A percentile compares a stretch with the other conserved stretches of the same genome.
Conservation (phyloP, 2,113 vertebrate species). For the Mandrillus leucophaeus region DNA sequence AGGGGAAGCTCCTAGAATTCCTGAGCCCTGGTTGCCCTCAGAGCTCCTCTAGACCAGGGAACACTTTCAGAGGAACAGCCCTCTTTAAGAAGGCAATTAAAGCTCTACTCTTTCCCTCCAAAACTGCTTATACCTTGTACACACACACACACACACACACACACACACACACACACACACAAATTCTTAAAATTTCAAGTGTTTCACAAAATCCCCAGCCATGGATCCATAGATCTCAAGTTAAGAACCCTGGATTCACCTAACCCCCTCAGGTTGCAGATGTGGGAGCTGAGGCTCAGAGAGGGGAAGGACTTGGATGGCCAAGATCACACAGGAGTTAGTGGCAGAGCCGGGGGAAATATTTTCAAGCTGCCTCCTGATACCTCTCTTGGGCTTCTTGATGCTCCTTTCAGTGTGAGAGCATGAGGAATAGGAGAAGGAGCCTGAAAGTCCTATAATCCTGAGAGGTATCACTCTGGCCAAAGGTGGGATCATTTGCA, state of each 20-base stretch:
- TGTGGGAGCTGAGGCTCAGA: neutral
- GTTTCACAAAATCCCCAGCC: neutral
- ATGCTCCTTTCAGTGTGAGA: neutral
- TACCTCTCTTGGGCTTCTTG: neutral
- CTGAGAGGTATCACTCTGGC: neutral
- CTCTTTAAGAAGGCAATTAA: neutral
- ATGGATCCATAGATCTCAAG: rapidly evolving
- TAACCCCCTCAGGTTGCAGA: neutral
- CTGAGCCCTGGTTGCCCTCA: neutral
- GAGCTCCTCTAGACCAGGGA: too few species aligned
- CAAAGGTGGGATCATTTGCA: neutral
- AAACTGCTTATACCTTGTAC: neutral
- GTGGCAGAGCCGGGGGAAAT: neutral
- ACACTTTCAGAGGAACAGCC: too few species aligned
- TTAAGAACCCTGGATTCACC: neutral
- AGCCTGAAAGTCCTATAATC: too few species aligned
- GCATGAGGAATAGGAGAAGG: neutral
- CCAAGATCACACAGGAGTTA: neutral
- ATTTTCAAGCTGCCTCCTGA: neutral
- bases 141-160: too few species aligned
- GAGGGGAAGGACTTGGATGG: neutral
- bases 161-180: too few species aligned
- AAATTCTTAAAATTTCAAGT: neutral
- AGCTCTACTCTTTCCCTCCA: neutral
- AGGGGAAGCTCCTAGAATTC: neutral